phyloP scores from a whole-genome alignment of 1,140 invertebrate species.

The Brachionus plicatilis region DNA sequence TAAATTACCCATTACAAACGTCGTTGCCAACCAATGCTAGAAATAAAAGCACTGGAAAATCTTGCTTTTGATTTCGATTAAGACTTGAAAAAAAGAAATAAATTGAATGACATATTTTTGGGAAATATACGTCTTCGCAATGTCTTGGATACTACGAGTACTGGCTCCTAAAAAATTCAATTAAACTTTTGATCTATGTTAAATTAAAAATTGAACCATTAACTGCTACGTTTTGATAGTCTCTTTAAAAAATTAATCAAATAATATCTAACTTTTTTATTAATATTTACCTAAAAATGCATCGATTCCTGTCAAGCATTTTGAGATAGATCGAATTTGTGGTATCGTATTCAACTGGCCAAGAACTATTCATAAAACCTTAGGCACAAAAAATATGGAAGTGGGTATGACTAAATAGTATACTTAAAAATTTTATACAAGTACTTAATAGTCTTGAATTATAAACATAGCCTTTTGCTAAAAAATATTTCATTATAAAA shows the following conservation, averaged over 20 bases:
- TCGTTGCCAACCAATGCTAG: constrained; percentile 59
- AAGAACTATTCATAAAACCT: constrained; percentile 45
- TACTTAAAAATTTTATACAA: too few relatives aligned
- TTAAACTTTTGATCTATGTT: background rate
- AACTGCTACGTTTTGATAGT: constrained; percentile 59
- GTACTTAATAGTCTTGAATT: too few relatives aligned
- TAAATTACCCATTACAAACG: constrained; percentile 57
- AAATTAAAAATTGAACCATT: constrained; percentile 52
- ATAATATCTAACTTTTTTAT: background rate
- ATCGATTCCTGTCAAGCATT: constrained; percentile 53
- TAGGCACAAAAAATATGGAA: too few relatives aligned
- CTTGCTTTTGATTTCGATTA: constrained; percentile 43
- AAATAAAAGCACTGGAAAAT: constrained; percentile 56
- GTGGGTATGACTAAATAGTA: too few relatives aligned
- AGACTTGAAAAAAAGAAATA: background rate
- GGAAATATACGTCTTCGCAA: background rate
- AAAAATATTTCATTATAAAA: too few relatives aligned
- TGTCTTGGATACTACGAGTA: constrained; percentile 46
- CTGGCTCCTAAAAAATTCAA: constrained; percentile 45
- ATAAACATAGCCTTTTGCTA: too few relatives aligned
- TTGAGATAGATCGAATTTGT: constrained; percentile 52
- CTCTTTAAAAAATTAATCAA: constrained; percentile 44
- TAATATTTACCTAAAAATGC: constrained; percentile 53
- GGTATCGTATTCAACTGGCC: constrained; percentile 46
- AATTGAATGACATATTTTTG: too few relatives aligned